Evolutionary conservation across 2,113 vertebrate species (phyloP), one percentile per base, ranked within the genome.

Genomic region (Oryzias celebensis): DNA sequence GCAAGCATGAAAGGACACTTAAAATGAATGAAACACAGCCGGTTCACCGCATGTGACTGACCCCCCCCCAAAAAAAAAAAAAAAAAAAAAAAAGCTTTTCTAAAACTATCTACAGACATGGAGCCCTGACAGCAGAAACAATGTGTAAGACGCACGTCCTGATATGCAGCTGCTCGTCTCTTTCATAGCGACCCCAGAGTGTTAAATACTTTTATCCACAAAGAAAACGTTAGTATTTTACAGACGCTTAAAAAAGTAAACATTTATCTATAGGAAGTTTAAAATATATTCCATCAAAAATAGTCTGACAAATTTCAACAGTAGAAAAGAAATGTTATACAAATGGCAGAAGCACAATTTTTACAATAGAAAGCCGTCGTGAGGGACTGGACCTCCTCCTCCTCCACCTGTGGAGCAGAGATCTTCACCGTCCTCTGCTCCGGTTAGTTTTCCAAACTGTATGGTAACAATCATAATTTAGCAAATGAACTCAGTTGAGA

Each of bases 241-340:
- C 90, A 93, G 90, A 88, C 88, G 90, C 91, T 92, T 90, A 90
- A 88, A 92, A 93, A 93, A 92, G 89, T 91, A 91, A 93, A 92
- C 86, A 81, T 88, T 91, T 90, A 87, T 91, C 91, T 92, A 85
- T 88, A 90, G 88, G 89, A 87, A 90, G 91, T 90, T 93, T 82
- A 93, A 93, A 93, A 93, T 92, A 92, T 93, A 89, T 92, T 92
- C 91, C 91, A 92, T 93, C 90, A 92, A 93, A 93, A 93, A 93
- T 93, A 93, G 87, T 91, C 84, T 84, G 90, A 91, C 87, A 91
- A 85, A 88, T 89, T 90, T 91, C 86, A 87, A 90, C 85, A 90
- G 90, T 92, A 92, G 87, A 92, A 92, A 91, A 93, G 42, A 92
- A 90, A 89, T 28, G 83, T 86, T 82, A 74, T 90, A 90, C 60